Base-by-base conservation (phyloP, 2,113 vertebrate species). In the Aphyosemion australe region DNA sequence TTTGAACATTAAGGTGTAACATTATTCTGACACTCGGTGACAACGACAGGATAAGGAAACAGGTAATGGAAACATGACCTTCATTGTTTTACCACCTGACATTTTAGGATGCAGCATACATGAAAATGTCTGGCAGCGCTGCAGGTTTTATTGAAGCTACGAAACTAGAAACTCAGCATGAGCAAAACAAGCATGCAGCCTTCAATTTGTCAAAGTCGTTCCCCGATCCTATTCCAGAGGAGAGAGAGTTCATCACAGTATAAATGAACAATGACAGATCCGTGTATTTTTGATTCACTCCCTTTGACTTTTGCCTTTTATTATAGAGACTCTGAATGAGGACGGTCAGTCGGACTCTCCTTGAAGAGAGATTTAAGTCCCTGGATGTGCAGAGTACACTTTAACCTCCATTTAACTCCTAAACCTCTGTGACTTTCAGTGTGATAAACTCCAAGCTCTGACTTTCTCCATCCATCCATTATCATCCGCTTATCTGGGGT, bases 11-110 rank as follows among this genome's bases (percentile, higher is more conserved):
- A 54, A 80, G 83, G 72, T 69, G 64, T 75, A 78, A 68, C 74
- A 74, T 69, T 85, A 72, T 77, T 82, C 71, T 76, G 77, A 79
- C 76, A 72, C 66, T 53, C 47, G 62, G 78, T 77, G 74, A 83
- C 69, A 87, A 80, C 65, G 65, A 65, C 88, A 88, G 87, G 85
- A 92, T 89, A 76, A 79, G 87, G 90, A 92, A 90, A 84, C 41
- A 65, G 82, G 80, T 81, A 46, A 45, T 81, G 79, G 65, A 89
- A 84, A 82, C 69, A 64, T 84, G 78, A 85, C 67, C 78, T 74
- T 89, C 73, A 90, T 88, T 91, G 88, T 91, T 89, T 64, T 64
- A 72, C 77, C 84, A 83, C 71, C 68, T 76, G 80, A 61, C 82
- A 71, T 78, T 78, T 82, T 87, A 89, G 88, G 86, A 92, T 85